A percentile compares a stretch with the other conserved stretches of the same genome.
Conservation (phyloP, 2,888 invertebrate genomes). For the Dasysyrphus albostriatus region DNA sequence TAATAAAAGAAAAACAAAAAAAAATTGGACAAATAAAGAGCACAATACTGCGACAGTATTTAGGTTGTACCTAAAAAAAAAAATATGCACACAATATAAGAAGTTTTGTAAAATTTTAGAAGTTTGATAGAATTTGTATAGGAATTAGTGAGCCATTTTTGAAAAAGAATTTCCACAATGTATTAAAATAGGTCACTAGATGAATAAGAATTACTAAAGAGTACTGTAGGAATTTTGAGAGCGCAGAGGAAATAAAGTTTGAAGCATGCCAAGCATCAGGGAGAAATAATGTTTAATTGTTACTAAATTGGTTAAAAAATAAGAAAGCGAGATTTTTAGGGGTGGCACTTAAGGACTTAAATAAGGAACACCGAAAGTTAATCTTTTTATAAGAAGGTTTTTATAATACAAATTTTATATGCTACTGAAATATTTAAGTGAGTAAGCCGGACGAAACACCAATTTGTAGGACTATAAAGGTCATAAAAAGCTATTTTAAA, state of each 20-base stretch:
- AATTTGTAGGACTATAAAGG: no score
- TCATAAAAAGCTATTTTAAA: no score
- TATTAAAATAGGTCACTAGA: constrained; percentile 26
- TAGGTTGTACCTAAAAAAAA: background rate
- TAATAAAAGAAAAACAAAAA: constrained; percentile 14
- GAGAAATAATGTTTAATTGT: constrained; percentile 5
- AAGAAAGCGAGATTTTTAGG: background rate
- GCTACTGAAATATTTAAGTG: no score
- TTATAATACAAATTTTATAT: no score
- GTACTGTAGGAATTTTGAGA: background rate
- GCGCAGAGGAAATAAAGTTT: background rate
- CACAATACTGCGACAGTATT: constrained; percentile 34
- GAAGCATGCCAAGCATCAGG: background rate
- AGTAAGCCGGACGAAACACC: no score
- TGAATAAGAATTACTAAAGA: constrained; percentile 2
- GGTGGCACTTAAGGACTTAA: background rate
- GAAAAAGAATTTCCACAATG: constrained; percentile 4
- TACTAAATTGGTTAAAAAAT: background rate
- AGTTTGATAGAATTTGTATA: constrained; percentile 25
- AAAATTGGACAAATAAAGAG: constrained; percentile 21
- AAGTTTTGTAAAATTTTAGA: constrained; percentile 43
- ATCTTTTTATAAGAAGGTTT: no score
- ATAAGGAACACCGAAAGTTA: background rate
- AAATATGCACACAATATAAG: constrained; percentile 9
- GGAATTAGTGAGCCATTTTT: constrained; percentile 14